A percentile compares a stretch with the other conserved stretches of the same genome.
Conservation (phyloP, 1,140 invertebrate genomes). For the Macrotrachela quadricornifera region DNA sequence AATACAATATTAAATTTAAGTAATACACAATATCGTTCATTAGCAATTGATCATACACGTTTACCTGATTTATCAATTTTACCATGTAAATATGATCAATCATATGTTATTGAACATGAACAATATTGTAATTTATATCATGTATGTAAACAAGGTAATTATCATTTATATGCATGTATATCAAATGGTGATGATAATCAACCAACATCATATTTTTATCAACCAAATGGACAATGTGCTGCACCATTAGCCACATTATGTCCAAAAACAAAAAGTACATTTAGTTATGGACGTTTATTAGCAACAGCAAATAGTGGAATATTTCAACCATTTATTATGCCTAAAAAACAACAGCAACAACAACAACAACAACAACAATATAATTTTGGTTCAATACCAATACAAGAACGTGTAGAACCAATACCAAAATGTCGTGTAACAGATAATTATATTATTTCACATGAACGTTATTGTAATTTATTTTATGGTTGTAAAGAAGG, state of each 20-base stretch:
- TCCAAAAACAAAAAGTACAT: background rate
- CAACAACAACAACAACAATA: no score
- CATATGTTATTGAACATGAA: conserved; percentile 5
- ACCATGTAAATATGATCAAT: background rate
- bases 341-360: no score
- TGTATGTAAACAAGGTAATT: conserved; percentile 4
- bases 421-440: background rate
- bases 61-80: background rate
- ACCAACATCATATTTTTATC: conserved; percentile 5
- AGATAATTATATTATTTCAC: conserved; percentile 4
- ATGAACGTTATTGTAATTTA: background rate
- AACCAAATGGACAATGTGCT: conserved; percentile 7
- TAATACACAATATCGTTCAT: background rate
- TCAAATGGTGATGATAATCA: background rate
- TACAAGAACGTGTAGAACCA: background rate
- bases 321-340: no score
- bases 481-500: conserved; percentile 4
- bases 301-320: background rate
- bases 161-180: conserved; percentile 9
- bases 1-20: background rate
- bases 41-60: conserved; percentile 1
- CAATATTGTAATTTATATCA: conserved; percentile 9
- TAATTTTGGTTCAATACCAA: background rate
- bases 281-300: conserved; percentile 5
- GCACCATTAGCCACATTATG: conserved; percentile 1